Evolutionary conservation across 2,888 invertebrate species (phyloP), one percentile per base, ranked within the genome.

Genomic region (Mactromeris polynyma): DNA sequence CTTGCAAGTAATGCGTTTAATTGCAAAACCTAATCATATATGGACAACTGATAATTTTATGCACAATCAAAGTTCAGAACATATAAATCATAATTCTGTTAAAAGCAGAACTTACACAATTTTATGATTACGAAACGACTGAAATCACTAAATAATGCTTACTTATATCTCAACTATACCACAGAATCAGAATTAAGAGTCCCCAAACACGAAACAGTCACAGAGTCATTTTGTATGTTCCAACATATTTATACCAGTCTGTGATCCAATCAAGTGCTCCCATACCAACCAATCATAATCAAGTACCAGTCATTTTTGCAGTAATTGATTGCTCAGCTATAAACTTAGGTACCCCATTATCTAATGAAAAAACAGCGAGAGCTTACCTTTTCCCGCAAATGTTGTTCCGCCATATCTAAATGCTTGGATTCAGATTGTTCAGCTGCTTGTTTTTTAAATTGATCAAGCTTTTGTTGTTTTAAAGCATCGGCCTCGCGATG

Each of bases 401-500:
- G 86, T 69, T 87, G 79, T 79, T 91, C 91, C 2, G 85, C 87
- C 26, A 91, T 26, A 21, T 91, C 92, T 21, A 91, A 83, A 42
- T 89, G 90, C 58, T 90, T 91, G 17, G 83, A 36, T 33, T 91
- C 92, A 21, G 87, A 89, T 0, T 86, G 85, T 54, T 90, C 86
- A 33, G 90, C 88, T 0, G 94, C 96, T 94, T 96, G 96, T 54
- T 95, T 94, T 87, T 96, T 94, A 90, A 96, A 97, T 92, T 94
- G 95, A 51, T 95, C 94, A 90, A 97, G 85, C 87, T 96, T 96
- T 83, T 95, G 92, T 86, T 95, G 94, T 89, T 97, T 96, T 77
- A 96, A 95, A 46, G 96, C 96, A 64, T 96, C 96, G 0, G 97
- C 96, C 89, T 95, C 94, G 46, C 94, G 90, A 82, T 95, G 95